Evolutionary conservation across 2,113 vertebrate species (phyloP).

Genomic region (Prinia subflava): DNA sequence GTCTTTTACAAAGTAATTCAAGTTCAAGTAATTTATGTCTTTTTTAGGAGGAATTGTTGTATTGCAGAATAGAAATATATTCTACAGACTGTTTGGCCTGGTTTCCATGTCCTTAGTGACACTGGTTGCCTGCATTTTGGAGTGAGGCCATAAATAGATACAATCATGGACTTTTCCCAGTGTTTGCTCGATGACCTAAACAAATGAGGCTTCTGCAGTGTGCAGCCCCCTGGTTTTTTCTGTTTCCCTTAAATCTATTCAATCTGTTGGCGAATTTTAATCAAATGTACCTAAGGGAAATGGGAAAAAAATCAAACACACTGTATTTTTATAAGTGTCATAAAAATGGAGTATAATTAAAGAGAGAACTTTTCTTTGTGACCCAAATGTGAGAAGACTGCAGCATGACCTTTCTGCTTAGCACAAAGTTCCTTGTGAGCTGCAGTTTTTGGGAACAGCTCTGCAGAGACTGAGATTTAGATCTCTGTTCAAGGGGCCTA

Average conservation of each 20-base stretch:
- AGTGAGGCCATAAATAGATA: neutral
- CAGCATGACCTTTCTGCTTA: neutral
- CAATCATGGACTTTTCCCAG: neutral
- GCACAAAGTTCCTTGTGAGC: neutral
- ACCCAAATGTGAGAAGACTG: neutral
- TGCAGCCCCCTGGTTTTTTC: neutral
- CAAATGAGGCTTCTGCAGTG: neutral
- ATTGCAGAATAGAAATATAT: neutral
- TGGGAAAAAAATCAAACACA: neutral
- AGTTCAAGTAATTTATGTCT: neutral
- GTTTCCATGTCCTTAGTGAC: neutral
- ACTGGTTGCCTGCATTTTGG: neutral
- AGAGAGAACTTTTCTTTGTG: neutral
- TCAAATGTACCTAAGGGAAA: neutral
- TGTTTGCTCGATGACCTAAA: neutral
- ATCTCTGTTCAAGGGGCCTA: neutral
- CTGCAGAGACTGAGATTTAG: neutral
- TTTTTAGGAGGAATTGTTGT: neutral
- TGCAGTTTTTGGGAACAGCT: neutral
- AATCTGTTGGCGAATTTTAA: neutral
- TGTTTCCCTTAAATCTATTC: neutral
- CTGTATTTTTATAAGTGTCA: neutral
- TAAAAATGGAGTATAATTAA: neutral
- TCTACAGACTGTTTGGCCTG: neutral
- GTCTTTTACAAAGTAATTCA: neutral